phyloP scores from a whole-genome alignment of 2,797 vertebrate species.

The Parotocinclus haroldoi region DNA sequence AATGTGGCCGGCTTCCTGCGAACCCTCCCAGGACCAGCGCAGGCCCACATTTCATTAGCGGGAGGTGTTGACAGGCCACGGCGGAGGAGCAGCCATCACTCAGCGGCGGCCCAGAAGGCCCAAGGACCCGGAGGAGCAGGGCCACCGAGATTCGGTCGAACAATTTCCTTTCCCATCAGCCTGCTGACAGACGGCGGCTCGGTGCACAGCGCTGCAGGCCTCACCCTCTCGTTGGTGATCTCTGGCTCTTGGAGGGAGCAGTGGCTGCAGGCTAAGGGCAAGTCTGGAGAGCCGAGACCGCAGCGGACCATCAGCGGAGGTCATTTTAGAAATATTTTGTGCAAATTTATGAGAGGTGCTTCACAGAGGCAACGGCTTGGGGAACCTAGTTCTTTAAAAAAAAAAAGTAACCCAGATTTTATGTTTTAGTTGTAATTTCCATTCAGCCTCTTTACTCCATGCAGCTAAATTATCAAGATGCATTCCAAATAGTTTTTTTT shows the following conservation, averaged over 20 bases:
- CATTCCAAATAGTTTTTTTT: too few relatives aligned
- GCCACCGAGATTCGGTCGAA: constrained; percentile 19
- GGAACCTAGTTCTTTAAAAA: too few relatives aligned
- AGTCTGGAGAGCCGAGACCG: neutral
- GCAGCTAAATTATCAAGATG: too few relatives aligned
- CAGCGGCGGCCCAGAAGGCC: constrained; percentile 24
- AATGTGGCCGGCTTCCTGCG: constrained; percentile 40
- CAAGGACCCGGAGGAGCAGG: constrained; percentile 12
- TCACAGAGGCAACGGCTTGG: too few relatives aligned
- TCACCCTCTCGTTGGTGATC: constrained; percentile 22
- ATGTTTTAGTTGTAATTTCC: too few relatives aligned
- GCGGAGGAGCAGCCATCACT: constrained; percentile 46
- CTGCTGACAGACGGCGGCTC: constrained; percentile 32
- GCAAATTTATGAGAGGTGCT: neutral
- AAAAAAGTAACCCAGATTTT: too few relatives aligned
- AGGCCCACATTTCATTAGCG: constrained; percentile 50
- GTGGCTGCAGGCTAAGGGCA: constrained; percentile 16
- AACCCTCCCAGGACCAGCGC: constrained; percentile 47
- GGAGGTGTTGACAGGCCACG: constrained; percentile 60
- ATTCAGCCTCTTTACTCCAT: too few relatives aligned
- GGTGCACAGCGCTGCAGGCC: constrained; percentile 20
- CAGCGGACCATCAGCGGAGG: neutral
- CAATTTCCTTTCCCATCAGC: constrained; percentile 29
- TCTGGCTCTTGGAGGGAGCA: constrained; percentile 5
- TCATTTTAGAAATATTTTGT: constrained; percentile 7